These are phyloP conservation scores for Orthosia gracilis DNA, from an alignment of 2,888 invertebrate genomes.

Conservation along the genomic window DNA sequence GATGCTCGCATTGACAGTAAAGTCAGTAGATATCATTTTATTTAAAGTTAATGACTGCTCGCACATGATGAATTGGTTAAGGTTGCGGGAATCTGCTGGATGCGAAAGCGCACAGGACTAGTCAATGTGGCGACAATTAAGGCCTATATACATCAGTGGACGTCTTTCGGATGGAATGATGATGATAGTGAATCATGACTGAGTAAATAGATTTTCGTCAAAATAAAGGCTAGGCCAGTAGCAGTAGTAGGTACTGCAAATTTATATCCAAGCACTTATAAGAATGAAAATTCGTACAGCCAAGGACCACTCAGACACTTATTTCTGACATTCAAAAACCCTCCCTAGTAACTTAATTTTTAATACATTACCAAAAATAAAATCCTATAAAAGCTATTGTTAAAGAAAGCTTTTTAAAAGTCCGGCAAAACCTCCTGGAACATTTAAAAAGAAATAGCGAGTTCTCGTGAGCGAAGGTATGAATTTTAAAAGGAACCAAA, in stretches of 20 bases:
- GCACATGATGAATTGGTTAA: no score
- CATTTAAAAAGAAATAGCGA: conserved; percentile 57
- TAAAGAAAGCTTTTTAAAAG: conserved; percentile 45
- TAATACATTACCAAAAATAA: conserved; percentile 34
- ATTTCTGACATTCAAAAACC: conserved; percentile 22
- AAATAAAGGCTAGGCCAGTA: not conserved
- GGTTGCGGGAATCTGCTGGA: no score
- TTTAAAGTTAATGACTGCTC: no score
- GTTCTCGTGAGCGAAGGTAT: conserved; percentile 66
- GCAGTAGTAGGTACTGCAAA: not conserved
- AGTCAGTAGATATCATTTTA: not conserved
- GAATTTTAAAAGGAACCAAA: conserved; percentile 74
- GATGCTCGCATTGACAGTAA: not conserved
- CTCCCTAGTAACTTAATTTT: conserved; percentile 29
- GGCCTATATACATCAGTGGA: no score
- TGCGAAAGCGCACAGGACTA: no score
- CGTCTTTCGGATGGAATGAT: no score
- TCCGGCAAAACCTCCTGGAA: conserved; percentile 37
- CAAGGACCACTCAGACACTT: conserved; percentile 6
- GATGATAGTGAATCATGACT: not conserved
- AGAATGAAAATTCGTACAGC: not conserved
- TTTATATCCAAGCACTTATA: not conserved
- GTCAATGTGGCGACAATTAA: no score
- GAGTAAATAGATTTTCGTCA: not conserved
- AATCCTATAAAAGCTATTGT: conserved; percentile 38